These are phyloP conservation scores for Stratiolaelaps scimitus DNA, from an alignment of 1,140 invertebrate species.

Conservation along the genomic window DNA sequence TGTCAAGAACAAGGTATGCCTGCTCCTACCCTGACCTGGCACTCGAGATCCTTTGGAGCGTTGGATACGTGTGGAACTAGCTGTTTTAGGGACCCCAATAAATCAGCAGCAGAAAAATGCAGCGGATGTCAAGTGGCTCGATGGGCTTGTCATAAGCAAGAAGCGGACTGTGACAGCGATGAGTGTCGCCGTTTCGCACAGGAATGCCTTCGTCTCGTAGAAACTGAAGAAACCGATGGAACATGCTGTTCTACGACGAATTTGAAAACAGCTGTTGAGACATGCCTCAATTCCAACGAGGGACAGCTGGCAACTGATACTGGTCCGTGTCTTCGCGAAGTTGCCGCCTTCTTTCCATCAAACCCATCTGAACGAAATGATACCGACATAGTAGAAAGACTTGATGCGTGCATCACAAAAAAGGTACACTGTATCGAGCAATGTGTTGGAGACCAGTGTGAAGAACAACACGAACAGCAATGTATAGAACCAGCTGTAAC, in stretches of 20 bases:
- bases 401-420: conserved; percentile 2
- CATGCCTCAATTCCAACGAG: background rate
- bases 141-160: conserved; percentile 2
- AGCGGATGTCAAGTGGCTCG: conserved; percentile 18
- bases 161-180: conserved; percentile 5
- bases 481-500: background rate
- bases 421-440: background rate
- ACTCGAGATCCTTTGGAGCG: conserved; percentile 46
- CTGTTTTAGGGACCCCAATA: background rate
- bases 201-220: conserved; percentile 28
- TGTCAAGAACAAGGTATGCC: conserved; percentile 65
- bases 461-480: background rate
- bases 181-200: conserved; percentile 35
- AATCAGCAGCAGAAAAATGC: background rate
- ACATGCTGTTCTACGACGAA: background rate
- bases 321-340: conserved; percentile 1
- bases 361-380: background rate
- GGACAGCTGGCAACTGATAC: background rate
- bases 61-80: conserved; percentile 43
- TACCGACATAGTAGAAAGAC: background rate
- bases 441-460: background rate
- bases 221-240: background rate
- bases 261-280: background rate
- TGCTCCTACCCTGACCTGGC: conserved; percentile 64
- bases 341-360: background rate